phyloP scores from a whole-genome alignment of 2,888 invertebrate genomes.

The Hedychridium roseum region DNA sequence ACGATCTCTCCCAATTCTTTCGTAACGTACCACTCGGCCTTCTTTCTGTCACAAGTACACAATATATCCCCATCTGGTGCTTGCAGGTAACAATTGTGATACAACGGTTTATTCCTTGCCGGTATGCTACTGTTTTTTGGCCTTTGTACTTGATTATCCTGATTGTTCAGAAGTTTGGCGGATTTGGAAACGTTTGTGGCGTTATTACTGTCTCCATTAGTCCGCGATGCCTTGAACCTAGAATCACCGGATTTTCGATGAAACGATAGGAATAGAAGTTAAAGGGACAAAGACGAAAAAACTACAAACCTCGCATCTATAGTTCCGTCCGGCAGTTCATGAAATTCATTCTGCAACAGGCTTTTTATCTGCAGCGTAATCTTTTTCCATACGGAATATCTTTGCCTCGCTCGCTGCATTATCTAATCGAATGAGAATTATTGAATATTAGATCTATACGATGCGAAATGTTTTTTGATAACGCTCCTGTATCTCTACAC shows the following conservation, averaged over 20 bases:
- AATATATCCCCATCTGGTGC: slow-evolving; percentile 81
- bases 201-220: slow-evolving; percentile 29
- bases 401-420: slow-evolving; percentile 42
- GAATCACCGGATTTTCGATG: slow-evolving; percentile 2
- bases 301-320: slow-evolving; percentile 51
- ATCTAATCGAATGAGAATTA: too few species aligned
- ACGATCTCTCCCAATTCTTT: slow-evolving; percentile 65
- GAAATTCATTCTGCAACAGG: slow-evolving; percentile 42
- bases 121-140: slow-evolving; percentile 46
- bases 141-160: too few species aligned
- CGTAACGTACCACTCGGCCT: slow-evolving; percentile 76
- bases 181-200: slow-evolving; percentile 16
- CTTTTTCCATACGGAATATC: slow-evolving; percentile 49
- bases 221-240: slow-evolving; percentile 47
- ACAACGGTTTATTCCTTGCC: slow-evolving; percentile 72
- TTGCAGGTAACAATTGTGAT: slow-evolving; percentile 79
- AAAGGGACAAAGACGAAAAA: slow-evolving; percentile 1
- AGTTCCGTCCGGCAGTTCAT: slow-evolving; percentile 46
- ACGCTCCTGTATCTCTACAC: too few species aligned
- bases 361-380: slow-evolving; percentile 46
- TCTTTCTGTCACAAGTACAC: slow-evolving; percentile 78
- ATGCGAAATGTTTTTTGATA: too few species aligned
- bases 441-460: too few species aligned
- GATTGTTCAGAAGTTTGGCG: slow-evolving; percentile 10
- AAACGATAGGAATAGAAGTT: slow-evolving; percentile 2